Conservation (phyloP, 1,140 invertebrate species). For the Pseudobourletiella spinata region DNA sequence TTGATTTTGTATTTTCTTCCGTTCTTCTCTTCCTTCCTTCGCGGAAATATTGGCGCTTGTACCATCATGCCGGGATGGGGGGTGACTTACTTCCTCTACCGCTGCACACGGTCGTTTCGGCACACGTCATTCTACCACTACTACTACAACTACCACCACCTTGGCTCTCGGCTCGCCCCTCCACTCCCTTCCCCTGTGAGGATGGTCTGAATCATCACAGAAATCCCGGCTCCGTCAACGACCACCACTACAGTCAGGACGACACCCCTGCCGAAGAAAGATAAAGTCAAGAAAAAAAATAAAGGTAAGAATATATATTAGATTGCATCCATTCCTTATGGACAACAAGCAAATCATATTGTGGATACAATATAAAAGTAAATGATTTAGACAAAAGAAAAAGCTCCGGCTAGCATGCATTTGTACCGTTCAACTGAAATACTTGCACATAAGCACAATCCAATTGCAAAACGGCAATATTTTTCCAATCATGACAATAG, state of each 20-base stretch:
- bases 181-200: not conserved
- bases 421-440: no score
- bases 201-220: conserved; percentile 43
- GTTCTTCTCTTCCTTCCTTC: conserved; percentile 2
- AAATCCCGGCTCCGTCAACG: conserved; percentile 60
- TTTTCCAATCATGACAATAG: no score
- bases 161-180: not conserved
- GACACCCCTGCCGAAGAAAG: conserved; percentile 36
- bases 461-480: no score
- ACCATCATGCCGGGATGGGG: not conserved
- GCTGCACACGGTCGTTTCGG: not conserved
- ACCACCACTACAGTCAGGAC: conserved; percentile 47
- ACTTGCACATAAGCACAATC: no score
- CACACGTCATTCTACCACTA: not conserved
- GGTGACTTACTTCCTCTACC: not conserved
- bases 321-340: not conserved
- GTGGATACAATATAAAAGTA: no score
- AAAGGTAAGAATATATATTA: not conserved
- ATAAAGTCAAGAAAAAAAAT: conserved; percentile 25
- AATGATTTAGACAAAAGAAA: no score
- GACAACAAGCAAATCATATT: no score
- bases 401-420: no score
- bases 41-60: not conserved
- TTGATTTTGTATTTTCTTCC: conserved; percentile 31
- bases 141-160: not conserved